Base-by-base conservation (phyloP, 2,113 vertebrate species). In the Pithys albifrons region DNA sequence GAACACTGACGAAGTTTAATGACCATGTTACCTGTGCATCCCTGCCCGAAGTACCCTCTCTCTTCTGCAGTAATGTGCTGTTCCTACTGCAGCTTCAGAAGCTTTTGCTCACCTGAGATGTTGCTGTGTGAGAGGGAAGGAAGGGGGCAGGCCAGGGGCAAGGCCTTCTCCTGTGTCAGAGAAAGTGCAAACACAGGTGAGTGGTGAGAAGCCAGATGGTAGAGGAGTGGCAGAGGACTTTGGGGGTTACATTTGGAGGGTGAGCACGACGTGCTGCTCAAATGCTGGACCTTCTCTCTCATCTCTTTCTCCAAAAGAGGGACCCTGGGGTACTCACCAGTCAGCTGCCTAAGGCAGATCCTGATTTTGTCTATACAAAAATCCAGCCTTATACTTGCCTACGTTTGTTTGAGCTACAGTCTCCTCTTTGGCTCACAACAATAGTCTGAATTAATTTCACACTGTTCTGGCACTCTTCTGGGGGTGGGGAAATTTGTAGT, bases 51-150 rank as follows among this genome's bases (percentile, higher is more conserved):
- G 49, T 35, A 10, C 3, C 9, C 3, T 66, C 39, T 91, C 17
- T 13, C 20, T 80, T 83, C 75, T 86, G 45, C 25, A 52, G 14
- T 7, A 55, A 9, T 9, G 7, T 46, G 22, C 52, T 65, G 31
- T 12, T 71, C 28, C 22, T 74, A 25, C n/a, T 39, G 9, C 1
- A 2, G 2, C 18, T 33, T 55, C 0, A 1, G 25, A 41, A 82
- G 13, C 7, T 65, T 91, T 80, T 76, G 24, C 55, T 69, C 48
- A 37, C 23, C 45, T 37, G 61, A 49, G 6, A 4, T 33, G 16
- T 18, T 54, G 19, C 5, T 75, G 10, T 57, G 41, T 45, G 54
- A 80, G 49, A 73, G 20, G 13, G 24, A 62, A 13, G 7, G 19
- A 57, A 48, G 27, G 9, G 8, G 22, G 64, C 39, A 54, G 28